phyloP scores from a whole-genome alignment of 2,113 vertebrate genomes.

The Fulica atra region DNA sequence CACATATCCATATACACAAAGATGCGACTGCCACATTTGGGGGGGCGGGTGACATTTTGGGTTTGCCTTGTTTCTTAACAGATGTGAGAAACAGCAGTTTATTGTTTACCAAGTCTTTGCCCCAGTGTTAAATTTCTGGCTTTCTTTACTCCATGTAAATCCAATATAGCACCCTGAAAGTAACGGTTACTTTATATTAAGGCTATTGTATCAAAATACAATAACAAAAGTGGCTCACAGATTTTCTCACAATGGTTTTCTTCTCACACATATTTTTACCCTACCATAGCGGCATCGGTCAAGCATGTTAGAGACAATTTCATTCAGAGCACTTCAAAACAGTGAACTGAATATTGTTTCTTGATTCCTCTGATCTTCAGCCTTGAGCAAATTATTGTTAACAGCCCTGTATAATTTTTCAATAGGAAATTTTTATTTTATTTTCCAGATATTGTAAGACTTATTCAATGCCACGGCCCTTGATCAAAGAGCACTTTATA shows the following conservation, averaged over 20 bases:
- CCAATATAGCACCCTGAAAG: neutral
- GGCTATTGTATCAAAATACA: neutral
- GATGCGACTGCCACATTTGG: rapidly evolving
- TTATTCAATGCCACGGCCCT: neutral
- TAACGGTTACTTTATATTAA: neutral
- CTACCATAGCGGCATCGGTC: neutral
- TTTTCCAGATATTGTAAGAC: neutral
- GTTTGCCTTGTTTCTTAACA: neutral
- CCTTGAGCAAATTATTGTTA: constrained; percentile 13
- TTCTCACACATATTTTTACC: neutral
- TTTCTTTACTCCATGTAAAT: neutral
- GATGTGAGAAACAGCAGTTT: neutral
- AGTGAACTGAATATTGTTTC: neutral
- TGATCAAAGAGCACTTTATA: constrained; percentile 13
- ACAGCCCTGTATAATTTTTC: neutral
- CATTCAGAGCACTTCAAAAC: neutral
- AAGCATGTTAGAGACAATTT: neutral
- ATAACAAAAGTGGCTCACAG: neutral
- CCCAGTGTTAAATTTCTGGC: neutral
- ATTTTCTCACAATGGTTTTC: neutral
- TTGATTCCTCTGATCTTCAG: constrained; percentile 3
- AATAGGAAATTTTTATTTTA: neutral
- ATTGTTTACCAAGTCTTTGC: neutral
- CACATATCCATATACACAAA: neutral
- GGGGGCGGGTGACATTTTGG: no score